These are phyloP conservation scores for Eudyptes chrysolophus DNA, from an alignment of 2,113 vertebrate species.

Conservation along the genomic window DNA sequence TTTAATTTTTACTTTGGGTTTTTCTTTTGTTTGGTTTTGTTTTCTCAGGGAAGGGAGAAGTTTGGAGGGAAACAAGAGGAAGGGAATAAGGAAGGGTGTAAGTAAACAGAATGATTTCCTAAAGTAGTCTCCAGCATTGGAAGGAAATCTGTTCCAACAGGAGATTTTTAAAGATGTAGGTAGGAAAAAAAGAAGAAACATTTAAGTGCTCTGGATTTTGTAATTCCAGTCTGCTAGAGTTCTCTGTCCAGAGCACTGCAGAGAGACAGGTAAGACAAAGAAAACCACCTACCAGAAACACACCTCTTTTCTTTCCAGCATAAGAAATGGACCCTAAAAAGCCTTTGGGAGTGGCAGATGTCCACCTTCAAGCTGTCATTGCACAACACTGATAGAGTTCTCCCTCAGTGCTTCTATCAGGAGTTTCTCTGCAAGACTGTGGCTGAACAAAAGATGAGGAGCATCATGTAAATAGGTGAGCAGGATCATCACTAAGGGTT, in stretches of 20 bases:
- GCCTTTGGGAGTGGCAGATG: accelerated
- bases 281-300: background rate
- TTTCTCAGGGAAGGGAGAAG: background rate
- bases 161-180: background rate
- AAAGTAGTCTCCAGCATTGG: background rate
- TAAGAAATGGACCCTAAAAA: accelerated
- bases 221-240: background rate
- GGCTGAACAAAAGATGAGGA: accelerated
- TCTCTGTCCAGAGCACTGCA: background rate
- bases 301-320: background rate
- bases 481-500: no score
- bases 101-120: background rate
- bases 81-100: accelerated
- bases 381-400: accelerated
- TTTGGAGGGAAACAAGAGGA: background rate
- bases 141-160: background rate
- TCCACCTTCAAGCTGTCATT: accelerated
- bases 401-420: accelerated
- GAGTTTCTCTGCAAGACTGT: accelerated
- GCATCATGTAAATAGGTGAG: accelerated
- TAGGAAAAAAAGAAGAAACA: background rate
- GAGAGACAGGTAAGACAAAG: background rate
- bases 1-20: background rate
- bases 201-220: background rate
- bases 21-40: background rate